Percentiles rank a stretch among this genome's conserved stretches.
These are phyloP conservation scores for Pseudoips prasinana DNA, from an alignment of 2,888 invertebrate species.

Conservation along the genomic window DNA sequence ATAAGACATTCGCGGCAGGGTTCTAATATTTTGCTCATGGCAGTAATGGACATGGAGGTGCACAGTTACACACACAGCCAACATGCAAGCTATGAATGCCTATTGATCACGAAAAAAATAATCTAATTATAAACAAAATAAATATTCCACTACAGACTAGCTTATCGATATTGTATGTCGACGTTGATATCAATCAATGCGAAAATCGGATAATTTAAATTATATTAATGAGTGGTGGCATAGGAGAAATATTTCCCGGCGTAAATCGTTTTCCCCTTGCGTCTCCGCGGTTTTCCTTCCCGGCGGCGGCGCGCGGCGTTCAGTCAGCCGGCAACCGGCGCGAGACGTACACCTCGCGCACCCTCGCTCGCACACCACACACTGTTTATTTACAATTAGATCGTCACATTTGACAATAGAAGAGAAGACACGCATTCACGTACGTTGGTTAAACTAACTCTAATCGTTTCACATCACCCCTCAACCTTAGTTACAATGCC, in stretches of 20 bases:
- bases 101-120: too few relatives aligned
- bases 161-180: too few relatives aligned
- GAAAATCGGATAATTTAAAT: too few relatives aligned
- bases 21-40: too few relatives aligned
- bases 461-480: conserved; percentile 22
- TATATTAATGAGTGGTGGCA: too few relatives aligned
- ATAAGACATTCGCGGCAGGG: too few relatives aligned
- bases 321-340: conserved; percentile 69
- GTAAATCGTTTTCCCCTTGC: conserved; percentile 37
- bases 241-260: conserved; percentile 48
- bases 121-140: too few relatives aligned
- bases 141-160: too few relatives aligned
- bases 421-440: conserved; percentile 63
- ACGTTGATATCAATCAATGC: too few relatives aligned
- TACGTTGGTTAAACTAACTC: conserved; percentile 39
- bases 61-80: too few relatives aligned
- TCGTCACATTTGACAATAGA: conserved; percentile 52
- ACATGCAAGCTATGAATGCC: too few relatives aligned
- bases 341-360: conserved; percentile 49
- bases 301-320: conserved; percentile 19
- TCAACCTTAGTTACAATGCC: conserved; percentile 20
- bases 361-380: conserved; percentile 45
- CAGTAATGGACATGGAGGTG: too few relatives aligned
- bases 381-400: conserved; percentile 65
- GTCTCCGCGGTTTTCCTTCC: conserved; percentile 40